Evolutionary conservation across 2,888 invertebrate species (phyloP), one percentile per base, ranked within the genome.

Genomic region (Phoenoteleia sp.): DNA sequence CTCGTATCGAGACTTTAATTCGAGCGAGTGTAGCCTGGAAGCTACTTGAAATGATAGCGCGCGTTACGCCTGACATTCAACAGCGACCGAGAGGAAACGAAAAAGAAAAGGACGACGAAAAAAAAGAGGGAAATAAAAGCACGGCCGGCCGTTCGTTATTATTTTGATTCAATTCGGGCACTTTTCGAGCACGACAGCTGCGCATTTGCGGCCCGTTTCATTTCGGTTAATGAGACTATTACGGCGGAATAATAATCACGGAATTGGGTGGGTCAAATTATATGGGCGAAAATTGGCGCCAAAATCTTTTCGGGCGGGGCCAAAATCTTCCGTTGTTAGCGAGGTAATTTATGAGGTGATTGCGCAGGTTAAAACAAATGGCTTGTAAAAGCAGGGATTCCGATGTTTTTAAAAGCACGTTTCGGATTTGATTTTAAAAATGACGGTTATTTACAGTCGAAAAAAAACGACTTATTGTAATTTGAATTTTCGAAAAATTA

Each of bases 21-120:
- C 74, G 72, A 64, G 64, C 72, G 72, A 77, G 76, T 23, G 66
- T 64, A 74, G 67, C 69, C 62, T 45, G 77, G 67, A 49, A 77
- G 81, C 76, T 74, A 64, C 81, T 79, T 74, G 81, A 81, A 81
- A 71, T 76, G 84, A 76, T 76, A 64, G 67, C 79, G 64, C 58
- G 75, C 75, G 71, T 82, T 71, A 76, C 54, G 67, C 71, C 58
- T 76, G 82, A 82, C 76, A 69, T 69, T 75, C 52, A 69, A n/a
- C 52, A 52, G 74, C 54, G 67, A 49, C 67, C 69, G 58, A 52
- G 67, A 45, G 60, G 29, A 21, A 49, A 52, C 23, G 27, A 64
- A 52, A 56, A 45, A 23, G 19, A 36, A 49, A 39, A 45, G n/a
- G 21, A n/a, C 13, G 25, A 23, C 11, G 17, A 69, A 69, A 3